phyloP scores from a whole-genome alignment of 1,140 invertebrate genomes.

The Diplogasteroides magnus region DNA sequence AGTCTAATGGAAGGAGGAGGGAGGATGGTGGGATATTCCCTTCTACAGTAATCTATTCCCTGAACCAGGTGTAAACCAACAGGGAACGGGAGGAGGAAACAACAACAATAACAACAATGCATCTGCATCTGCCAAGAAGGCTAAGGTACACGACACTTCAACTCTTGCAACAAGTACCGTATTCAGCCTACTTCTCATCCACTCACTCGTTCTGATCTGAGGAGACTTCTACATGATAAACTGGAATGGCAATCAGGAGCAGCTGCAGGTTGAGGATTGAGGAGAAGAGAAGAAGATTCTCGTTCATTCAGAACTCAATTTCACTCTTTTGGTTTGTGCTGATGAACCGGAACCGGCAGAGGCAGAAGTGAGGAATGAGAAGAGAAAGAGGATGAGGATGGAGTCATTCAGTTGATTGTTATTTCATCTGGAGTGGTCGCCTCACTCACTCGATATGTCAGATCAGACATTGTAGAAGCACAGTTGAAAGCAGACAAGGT shows the following conservation, averaged over 20 bases:
- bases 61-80: too few species aligned
- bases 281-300: not conserved
- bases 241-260: not conserved
- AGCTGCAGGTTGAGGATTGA: too few species aligned
- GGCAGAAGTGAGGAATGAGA: not conserved
- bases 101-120: too few species aligned
- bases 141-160: too few species aligned
- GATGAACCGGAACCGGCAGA: not conserved
- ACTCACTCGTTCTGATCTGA: not conserved
- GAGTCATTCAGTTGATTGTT: not conserved
- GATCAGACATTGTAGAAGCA: not conserved
- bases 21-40: too few species aligned
- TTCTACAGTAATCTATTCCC: too few species aligned
- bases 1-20: too few species aligned
- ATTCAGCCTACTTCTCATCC: not conserved
- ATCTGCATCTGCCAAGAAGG: too few species aligned
- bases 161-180: too few species aligned
- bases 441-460: not conserved
- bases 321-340: not conserved
- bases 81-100: too few species aligned
- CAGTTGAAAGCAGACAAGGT: not conserved
- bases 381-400: not conserved
- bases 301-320: not conserved
- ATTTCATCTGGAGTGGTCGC: not conserved
- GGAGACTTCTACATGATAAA: not conserved